Evolutionary conservation across 2,113 vertebrate genomes (phyloP), one percentile per base, ranked within the genome.

Genomic region (Aspiorhynchus laticeps): DNA sequence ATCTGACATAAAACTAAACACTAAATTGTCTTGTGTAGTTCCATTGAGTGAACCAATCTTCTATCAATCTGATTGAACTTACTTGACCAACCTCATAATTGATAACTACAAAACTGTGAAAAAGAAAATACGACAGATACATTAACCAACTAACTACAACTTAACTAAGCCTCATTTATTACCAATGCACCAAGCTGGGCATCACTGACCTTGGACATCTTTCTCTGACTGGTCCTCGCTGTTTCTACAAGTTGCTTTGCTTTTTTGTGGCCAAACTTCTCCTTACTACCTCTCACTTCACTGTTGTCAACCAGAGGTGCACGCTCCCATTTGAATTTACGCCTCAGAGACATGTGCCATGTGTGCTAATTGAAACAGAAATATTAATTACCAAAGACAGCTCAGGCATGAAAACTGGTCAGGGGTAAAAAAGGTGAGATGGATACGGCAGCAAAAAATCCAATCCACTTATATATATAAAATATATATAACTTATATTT

Each of bases 21-120:
- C 65, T 36, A 69, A 69, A 69, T 69, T 33, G 65, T 69, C 65
- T 69, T 69, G 65, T 69, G 65, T 69, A 69, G 65, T 69, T 69
- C 65, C 65, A 69, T 7, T 33, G 26, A 69, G 65, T 69, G 65
- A 69, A 33, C 65, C 65, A 56, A 56, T 56, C 53, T 21, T 21
- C 28, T 69, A 69, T 69, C 65, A 69, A 69, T 69, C 65, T 69
- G 65, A 69, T 69, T 69, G 10, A 69, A 69, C 65, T 28, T 2
- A 69, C 65, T 31, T 33, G 14, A 69, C 28, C 26, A 69, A 69
- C 28, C 65, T 14, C 24, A 69, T 69, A 69, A 69, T 2, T 69
- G 28, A 69, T 33, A 69, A 33, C 65, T 69, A 69, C 28, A 56
- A 56, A 56, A 21, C 53, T 53, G 51, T 56, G 53, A 33, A 69